These are phyloP conservation scores for Dasypus novemcinctus DNA, from an alignment of 2,113 vertebrate species.

Conservation along the genomic window DNA sequence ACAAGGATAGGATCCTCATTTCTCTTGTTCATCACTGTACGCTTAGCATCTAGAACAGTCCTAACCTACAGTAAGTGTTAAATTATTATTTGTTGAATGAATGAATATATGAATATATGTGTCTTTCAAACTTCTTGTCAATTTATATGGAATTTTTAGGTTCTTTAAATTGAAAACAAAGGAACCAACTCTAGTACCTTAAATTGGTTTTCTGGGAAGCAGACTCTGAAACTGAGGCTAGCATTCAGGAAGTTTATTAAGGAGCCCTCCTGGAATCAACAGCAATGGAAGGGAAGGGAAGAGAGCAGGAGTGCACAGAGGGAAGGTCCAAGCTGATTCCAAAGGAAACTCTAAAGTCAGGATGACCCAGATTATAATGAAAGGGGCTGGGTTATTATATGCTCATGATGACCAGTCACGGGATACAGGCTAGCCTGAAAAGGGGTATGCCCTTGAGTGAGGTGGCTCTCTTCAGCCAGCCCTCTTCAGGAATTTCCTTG, in stretches of 20 bases:
- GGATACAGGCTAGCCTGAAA: neutral
- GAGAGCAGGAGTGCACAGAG: neutral
- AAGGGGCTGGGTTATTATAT: neutral
- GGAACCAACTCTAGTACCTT: neutral
- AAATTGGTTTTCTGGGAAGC: slow-evolving; percentile 3
- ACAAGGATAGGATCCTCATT: neutral
- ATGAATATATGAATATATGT: neutral
- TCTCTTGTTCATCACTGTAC: neutral
- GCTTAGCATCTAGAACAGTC: neutral
- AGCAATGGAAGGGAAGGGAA: neutral
- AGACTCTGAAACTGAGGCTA: neutral
- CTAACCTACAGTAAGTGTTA: neutral
- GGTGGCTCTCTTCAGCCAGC: neutral
- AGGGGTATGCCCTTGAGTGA: neutral
- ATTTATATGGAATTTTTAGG: neutral
- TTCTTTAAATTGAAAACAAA: neutral
- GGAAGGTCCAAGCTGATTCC: neutral
- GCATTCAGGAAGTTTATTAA: neutral
- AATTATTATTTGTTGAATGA: neutral
- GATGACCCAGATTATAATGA: neutral
- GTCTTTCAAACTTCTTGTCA: neutral
- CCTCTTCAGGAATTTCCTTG: neutral
- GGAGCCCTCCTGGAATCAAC: neutral
- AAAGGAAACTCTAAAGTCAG: neutral
- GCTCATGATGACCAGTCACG: no score